These are phyloP conservation scores for Thryonomys swinderianus DNA, from an alignment of 2,113 vertebrate genomes.

Conservation along the genomic window DNA sequence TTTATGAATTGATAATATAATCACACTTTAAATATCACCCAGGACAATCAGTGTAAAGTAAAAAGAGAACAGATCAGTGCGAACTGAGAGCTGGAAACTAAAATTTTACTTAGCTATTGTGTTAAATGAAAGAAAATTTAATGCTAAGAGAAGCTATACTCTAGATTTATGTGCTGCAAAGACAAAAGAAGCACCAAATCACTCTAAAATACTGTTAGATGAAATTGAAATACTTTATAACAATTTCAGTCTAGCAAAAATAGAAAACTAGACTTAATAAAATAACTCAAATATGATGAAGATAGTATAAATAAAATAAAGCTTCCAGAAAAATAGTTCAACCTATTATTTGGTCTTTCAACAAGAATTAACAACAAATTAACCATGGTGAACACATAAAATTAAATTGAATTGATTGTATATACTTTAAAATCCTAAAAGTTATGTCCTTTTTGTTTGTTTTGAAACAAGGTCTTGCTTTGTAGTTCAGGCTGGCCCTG, in stretches of 20 bases:
- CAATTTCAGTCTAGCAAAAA: conserved; percentile 43
- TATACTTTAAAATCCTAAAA: not conserved
- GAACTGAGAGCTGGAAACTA: not conserved
- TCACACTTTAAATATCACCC: conserved; percentile 39
- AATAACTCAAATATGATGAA: conserved; percentile 58
- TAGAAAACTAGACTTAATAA: conserved; percentile 24
- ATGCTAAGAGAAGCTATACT: not conserved
- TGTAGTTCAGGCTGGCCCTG: too few relatives aligned
- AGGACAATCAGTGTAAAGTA: not conserved
- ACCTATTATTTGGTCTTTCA: not conserved
- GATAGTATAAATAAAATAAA: conserved; percentile 22
- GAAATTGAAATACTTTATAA: conserved; percentile 51
- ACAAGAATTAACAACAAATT: not conserved
- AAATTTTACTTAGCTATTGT: conserved; percentile 19
- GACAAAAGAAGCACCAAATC: not conserved
- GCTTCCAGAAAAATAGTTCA: not conserved
- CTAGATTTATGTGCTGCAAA: conserved; percentile 2
- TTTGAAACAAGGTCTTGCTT: too few relatives aligned
- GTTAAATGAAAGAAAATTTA: conserved; percentile 57
- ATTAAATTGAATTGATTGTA: not conserved
- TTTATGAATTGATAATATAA: not conserved
- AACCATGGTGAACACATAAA: not conserved
- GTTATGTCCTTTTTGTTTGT: not conserved
- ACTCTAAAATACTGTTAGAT: not conserved
- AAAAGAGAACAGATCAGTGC: conserved; percentile 10